Evolutionary conservation across 1,140 invertebrate genomes (phyloP).

Genomic region (Diorhabda sublineata): DNA sequence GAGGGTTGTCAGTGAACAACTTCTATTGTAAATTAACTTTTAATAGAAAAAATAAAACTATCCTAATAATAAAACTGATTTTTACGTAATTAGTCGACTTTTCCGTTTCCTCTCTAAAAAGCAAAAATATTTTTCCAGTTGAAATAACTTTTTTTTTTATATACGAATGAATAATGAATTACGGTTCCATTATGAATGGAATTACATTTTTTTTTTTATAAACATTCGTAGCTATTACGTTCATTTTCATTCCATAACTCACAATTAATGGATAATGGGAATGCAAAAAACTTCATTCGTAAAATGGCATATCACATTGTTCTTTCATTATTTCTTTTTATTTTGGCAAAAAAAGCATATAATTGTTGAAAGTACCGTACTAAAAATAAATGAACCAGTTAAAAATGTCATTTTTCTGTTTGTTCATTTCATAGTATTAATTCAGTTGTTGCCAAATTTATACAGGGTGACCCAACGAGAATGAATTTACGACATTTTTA

Average conservation of each 20-base stretch:
- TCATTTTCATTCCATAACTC: background rate
- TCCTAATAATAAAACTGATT: too few species aligned
- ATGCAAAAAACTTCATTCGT: background rate
- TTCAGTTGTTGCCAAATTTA: too few species aligned
- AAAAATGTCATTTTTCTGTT: too few species aligned
- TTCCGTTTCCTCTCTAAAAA: background rate
- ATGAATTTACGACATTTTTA: too few species aligned
- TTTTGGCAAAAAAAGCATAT: too few species aligned
- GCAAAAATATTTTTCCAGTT: background rate
- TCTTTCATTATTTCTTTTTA: background rate
- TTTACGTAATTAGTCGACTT: background rate
- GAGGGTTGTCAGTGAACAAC: too few species aligned
- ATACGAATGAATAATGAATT: background rate
- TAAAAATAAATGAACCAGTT: too few species aligned
- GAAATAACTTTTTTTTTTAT: background rate
- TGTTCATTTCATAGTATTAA: too few species aligned
- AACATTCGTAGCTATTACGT: background rate
- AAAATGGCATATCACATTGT: background rate
- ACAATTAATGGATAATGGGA: conserved; percentile 2
- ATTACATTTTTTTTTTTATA: conserved; percentile 3
- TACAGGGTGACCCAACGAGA: too few species aligned
- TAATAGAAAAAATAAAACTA: too few species aligned
- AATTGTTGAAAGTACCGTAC: too few species aligned
- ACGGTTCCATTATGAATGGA: background rate
- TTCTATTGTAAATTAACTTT: too few species aligned